phyloP scores from a whole-genome alignment of 2,797 vertebrate species.

The Semotilus atromaculatus region DNA sequence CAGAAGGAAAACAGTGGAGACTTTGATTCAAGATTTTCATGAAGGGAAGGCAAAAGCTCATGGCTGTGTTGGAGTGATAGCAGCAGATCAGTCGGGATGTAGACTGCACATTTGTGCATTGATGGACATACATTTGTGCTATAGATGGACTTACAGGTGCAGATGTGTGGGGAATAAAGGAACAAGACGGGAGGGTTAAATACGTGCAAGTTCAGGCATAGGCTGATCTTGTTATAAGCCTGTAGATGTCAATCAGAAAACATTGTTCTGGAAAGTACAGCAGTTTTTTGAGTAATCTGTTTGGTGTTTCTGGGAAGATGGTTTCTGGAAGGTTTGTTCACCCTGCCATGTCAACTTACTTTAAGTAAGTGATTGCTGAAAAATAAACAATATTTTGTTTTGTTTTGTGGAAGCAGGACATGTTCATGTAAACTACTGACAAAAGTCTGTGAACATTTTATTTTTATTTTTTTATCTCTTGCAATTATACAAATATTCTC shows the following conservation, averaged over 20 bases:
- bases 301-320: background rate
- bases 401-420: background rate
- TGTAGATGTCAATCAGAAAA: background rate
- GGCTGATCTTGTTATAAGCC: background rate
- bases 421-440: background rate
- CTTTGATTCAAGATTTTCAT: background rate
- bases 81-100: background rate
- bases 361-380: background rate
- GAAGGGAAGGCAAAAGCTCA: no score
- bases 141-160: conserved; percentile 16
- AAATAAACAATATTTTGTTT: background rate
- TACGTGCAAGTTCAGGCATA: background rate
- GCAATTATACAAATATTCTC: background rate
- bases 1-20: background rate
- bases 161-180: background rate
- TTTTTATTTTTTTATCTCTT: conserved; percentile 1
- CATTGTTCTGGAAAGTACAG: background rate
- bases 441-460: conserved; percentile 5
- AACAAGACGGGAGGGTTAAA: background rate
- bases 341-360: background rate
- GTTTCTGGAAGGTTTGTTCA: background rate
- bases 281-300: background rate
- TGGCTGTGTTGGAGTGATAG: no score
- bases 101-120: conserved; percentile 44
- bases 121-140: conserved; percentile 45